phyloP scores from a whole-genome alignment of 2,888 invertebrate species.

The Brassicogethes aeneus region DNA sequence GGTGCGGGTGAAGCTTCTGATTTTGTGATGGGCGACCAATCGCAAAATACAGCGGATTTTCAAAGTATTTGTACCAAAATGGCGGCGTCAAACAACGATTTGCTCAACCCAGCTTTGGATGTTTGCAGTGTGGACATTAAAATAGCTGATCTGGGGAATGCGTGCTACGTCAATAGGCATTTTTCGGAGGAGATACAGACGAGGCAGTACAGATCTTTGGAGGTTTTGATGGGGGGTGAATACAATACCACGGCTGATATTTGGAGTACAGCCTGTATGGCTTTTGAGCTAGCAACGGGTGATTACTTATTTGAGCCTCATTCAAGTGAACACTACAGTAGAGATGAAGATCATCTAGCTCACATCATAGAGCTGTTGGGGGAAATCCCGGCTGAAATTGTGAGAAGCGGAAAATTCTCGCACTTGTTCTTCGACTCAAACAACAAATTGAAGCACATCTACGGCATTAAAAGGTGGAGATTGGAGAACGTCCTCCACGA shows the following conservation, averaged over 20 bases:
- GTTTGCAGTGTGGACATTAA: constrained; percentile 88
- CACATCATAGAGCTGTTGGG: constrained; percentile 98
- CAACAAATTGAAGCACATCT: constrained; percentile 90
- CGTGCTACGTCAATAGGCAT: constrained; percentile 95
- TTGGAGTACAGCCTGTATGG: constrained; percentile 99
- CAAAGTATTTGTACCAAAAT: no score
- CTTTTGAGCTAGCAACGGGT: constrained; percentile 97
- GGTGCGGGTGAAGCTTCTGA: no score
- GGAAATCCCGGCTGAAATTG: constrained; percentile 88
- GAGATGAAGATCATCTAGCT: constrained; percentile 98
- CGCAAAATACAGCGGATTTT: no score
- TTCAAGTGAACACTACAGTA: constrained; percentile 90
- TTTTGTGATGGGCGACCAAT: no score
- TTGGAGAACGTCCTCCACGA: constrained; percentile 89
- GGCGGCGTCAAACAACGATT: no score
- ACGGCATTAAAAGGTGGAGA: constrained; percentile 89
- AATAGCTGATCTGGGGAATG: constrained; percentile 93
- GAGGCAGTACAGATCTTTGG: constrained; percentile 91
- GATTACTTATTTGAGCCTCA: constrained; percentile 99
- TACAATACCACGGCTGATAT: constrained; percentile 97
- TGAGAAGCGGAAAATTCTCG: constrained; percentile 87
- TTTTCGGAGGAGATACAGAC: constrained; percentile 99
- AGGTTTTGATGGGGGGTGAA: constrained; percentile 92
- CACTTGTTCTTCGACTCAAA: constrained; percentile 91
- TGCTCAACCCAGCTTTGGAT: constrained; percentile 69